These are phyloP conservation scores for Dromiciops gliroides DNA, from an alignment of 2,113 vertebrate genomes.

Conservation along the genomic window DNA sequence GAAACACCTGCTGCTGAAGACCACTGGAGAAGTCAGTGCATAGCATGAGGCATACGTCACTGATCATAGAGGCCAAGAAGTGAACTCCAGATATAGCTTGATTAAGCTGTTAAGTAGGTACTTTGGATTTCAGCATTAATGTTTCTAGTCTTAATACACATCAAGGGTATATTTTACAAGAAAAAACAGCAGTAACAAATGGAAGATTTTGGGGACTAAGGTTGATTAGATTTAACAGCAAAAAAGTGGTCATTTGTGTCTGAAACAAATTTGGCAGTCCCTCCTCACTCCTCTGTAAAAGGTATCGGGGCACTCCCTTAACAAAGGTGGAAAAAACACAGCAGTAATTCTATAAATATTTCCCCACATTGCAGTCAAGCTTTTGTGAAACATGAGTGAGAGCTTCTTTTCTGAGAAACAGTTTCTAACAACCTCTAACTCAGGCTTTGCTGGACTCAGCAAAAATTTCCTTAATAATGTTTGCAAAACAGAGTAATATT, in stretches of 20 bases:
- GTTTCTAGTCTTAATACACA: not conserved
- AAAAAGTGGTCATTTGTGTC: not conserved
- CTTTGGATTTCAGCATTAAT: constrained; percentile 17
- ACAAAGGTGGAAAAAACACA: not conserved
- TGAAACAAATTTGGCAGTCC: constrained; percentile 23
- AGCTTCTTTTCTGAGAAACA: not conserved
- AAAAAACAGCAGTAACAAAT: constrained; percentile 24
- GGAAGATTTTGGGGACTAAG: not conserved
- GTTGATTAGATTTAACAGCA: not conserved
- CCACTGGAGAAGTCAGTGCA: not conserved
- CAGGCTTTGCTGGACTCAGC: constrained; percentile 62
- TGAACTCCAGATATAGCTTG: not conserved
- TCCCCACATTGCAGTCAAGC: constrained; percentile 33
- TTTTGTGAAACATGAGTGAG: constrained; percentile 52
- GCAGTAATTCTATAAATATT: not conserved
- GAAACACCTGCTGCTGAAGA: not conserved
- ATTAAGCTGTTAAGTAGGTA: not conserved
- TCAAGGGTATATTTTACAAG: not conserved
- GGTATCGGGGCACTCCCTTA: not conserved
- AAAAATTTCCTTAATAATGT: constrained; percentile 72
- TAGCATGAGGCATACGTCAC: not conserved
- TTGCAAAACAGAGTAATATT: constrained; percentile 79
- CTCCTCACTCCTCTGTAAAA: not conserved
- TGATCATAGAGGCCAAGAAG: not conserved
- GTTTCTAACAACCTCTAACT: constrained; percentile 68